Evolutionary conservation across 2,888 invertebrate genomes (phyloP).

Genomic region (Opisthograptis luteolata): DNA sequence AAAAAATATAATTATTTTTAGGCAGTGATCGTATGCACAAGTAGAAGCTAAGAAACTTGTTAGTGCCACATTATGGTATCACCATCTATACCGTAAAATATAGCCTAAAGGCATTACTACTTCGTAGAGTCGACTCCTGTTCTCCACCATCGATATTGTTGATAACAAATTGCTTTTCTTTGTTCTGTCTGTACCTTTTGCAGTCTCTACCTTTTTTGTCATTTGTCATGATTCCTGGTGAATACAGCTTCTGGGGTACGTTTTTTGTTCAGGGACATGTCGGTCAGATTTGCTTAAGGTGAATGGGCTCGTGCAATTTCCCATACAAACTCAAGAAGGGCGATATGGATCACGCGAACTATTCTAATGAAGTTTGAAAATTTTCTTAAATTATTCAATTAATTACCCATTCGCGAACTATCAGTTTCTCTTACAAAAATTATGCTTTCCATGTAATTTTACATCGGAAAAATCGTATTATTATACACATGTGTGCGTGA

Average conservation of each 20-base stretch:
- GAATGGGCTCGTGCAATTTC: too few species aligned
- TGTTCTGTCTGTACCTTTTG: conserved; percentile 65
- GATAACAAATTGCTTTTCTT: conserved; percentile 80
- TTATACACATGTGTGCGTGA: too few species aligned
- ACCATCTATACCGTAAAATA: conserved; percentile 34
- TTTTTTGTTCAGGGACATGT: conserved; percentile 19
- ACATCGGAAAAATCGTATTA: too few species aligned
- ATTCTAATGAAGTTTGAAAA: too few species aligned
- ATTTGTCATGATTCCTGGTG: conserved; percentile 51
- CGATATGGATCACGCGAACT: too few species aligned
- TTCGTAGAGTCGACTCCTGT: conserved; percentile 51
- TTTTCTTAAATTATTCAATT: too few species aligned
- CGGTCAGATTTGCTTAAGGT: conserved; percentile 11
- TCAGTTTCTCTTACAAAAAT: too few species aligned
- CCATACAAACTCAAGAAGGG: too few species aligned
- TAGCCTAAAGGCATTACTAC: conserved; percentile 30
- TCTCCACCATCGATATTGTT: conserved; percentile 71
- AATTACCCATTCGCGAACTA: too few species aligned
- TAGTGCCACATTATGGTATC: conserved; percentile 4
- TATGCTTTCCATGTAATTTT: too few species aligned
- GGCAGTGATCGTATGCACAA: too few species aligned
- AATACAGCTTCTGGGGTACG: conserved; percentile 31
- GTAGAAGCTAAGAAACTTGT: background rate
- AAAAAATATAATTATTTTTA: too few species aligned
- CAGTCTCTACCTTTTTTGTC: conserved; percentile 46